These are phyloP conservation scores for Clanis bilineata DNA, from an alignment of 2,888 invertebrate genomes.

Conservation along the genomic window DNA sequence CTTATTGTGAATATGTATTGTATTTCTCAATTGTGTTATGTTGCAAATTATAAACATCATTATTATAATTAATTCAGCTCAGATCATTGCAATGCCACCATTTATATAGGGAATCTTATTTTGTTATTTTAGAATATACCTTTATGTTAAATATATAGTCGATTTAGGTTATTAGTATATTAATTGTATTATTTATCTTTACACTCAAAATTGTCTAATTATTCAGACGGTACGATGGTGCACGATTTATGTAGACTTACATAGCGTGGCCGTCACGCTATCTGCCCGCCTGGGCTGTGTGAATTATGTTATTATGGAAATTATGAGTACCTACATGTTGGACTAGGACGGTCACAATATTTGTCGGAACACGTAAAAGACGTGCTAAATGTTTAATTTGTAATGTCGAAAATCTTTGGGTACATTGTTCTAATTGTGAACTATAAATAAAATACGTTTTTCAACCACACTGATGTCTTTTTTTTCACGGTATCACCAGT, in stretches of 20 bases:
- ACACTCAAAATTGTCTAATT: constrained; percentile 69
- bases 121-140: constrained; percentile 69
- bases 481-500: too few species aligned
- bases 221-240: constrained; percentile 53
- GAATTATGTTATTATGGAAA: constrained; percentile 31
- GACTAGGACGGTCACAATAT: constrained; percentile 51
- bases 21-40: constrained; percentile 43
- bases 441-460: constrained; percentile 81
- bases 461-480: constrained; percentile 32
- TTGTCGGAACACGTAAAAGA: constrained; percentile 42
- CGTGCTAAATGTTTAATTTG: constrained; percentile 48
- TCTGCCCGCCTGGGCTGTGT: constrained; percentile 43
- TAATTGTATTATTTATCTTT: constrained; percentile 80
- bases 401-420: constrained; percentile 67
- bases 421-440: constrained; percentile 73
- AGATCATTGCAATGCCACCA: constrained; percentile 53
- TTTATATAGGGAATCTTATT: constrained; percentile 56
- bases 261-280: constrained; percentile 31
- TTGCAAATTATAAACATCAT: constrained; percentile 26
- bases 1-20: constrained; percentile 41
- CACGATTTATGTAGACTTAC: constrained; percentile 54
- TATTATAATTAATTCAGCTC: constrained; percentile 39
- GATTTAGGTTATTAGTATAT: constrained; percentile 74
- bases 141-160: constrained; percentile 79
- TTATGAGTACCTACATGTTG: constrained; percentile 41